Conservation (phyloP, 1,140 invertebrate species). For the Proales similis region DNA sequence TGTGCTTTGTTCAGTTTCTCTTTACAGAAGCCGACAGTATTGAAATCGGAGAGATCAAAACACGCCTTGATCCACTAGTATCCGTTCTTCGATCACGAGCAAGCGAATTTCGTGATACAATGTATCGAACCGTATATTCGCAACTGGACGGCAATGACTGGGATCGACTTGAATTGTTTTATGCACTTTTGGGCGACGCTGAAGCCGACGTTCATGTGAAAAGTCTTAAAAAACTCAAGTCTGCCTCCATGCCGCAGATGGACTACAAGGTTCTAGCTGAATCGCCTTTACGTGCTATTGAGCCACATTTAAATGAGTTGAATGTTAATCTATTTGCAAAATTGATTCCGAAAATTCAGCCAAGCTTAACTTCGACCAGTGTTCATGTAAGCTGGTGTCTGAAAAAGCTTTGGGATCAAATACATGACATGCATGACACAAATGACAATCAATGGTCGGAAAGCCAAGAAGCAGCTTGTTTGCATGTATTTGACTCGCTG, state of each 20-base stretch:
- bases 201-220: conserved; percentile 32
- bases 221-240: conserved; percentile 36
- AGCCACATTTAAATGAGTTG: conserved; percentile 28
- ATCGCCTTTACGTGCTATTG: conserved; percentile 6
- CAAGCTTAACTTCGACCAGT: conserved; percentile 5
- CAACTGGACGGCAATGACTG: conserved; percentile 24
- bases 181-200: conserved; percentile 1
- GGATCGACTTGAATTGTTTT: conserved; percentile 10
- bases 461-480: background rate
- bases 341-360: conserved; percentile 23
- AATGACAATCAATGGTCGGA: conserved; percentile 13
- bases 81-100: background rate
- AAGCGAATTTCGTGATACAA: conserved; percentile 1
- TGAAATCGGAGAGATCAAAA: conserved; percentile 7
- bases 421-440: background rate
- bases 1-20: conserved; percentile 25
- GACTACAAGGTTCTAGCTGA: conserved; percentile 24
- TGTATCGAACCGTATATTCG: conserved; percentile 2
- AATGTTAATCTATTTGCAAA: conserved; percentile 23
- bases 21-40: background rate
- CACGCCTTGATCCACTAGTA: background rate
- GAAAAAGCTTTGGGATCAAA: conserved; percentile 33
- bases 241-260: background rate
- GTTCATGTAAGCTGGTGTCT: conserved; percentile 34
- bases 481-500: conserved; percentile 16